A percentile compares a stretch with the other conserved stretches of the same genome.
Evolutionary conservation across 2,888 invertebrate species (phyloP).

Genomic region (Gisinianus flammeolus): DNA sequence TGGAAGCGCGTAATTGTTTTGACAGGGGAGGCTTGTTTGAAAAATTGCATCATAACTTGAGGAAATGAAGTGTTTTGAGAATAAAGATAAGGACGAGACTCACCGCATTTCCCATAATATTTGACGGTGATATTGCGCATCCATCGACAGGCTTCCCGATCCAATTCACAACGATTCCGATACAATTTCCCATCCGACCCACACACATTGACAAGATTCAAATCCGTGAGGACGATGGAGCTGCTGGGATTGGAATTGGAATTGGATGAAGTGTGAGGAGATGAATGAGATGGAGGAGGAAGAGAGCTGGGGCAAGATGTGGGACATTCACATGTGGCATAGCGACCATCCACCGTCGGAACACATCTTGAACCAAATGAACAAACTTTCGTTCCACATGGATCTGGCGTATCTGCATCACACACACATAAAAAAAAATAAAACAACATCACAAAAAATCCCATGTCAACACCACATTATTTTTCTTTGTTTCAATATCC

Average conservation of each 20-base stretch:
- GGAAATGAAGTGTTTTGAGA: too few relatives aligned
- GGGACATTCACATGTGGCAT: slow-evolving; percentile 58
- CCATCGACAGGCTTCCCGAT: slow-evolving; percentile 76
- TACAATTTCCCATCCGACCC: slow-evolving; percentile 66
- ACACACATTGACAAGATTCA: slow-evolving; percentile 74
- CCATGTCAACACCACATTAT: too few relatives aligned
- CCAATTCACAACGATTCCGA: slow-evolving; percentile 82
- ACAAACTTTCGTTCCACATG: slow-evolving; percentile 73
- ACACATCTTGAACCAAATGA: slow-evolving; percentile 74
- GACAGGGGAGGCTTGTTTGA: too few relatives aligned
- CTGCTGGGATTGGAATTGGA: neutral
- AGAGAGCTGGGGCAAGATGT: slow-evolving; percentile 72
- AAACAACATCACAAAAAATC: neutral
- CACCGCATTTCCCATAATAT: slow-evolving; percentile 86
- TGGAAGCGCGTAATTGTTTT: too few relatives aligned
- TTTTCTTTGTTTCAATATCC: too few relatives aligned
- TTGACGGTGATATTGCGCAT: slow-evolving; percentile 78
- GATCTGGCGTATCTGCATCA: slow-evolving; percentile 71
- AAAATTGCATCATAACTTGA: too few relatives aligned
- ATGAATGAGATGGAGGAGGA: too few relatives aligned
- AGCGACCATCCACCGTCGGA: slow-evolving; percentile 53
- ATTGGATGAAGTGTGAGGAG: slow-evolving; percentile 68
- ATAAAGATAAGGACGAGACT: slow-evolving; percentile 61
- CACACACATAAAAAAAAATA: neutral
- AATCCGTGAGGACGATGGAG: slow-evolving; percentile 68